Percentiles rank a stretch among this genome's conserved stretches.
Evolutionary conservation across 1,140 invertebrate genomes (phyloP).

Genomic region (Diorhabda carinulata): DNA sequence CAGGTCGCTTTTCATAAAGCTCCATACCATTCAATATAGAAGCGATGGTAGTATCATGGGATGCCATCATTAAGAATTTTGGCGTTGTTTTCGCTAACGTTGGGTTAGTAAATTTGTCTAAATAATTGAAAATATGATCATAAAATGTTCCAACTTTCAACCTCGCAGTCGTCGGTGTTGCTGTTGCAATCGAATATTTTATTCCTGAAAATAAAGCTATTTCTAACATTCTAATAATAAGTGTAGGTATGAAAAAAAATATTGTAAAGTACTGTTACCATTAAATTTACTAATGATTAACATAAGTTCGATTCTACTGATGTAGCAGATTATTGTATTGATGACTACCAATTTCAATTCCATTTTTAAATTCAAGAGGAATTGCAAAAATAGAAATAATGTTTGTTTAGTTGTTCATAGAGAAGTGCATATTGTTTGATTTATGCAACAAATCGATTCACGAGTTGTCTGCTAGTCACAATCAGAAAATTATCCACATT

Average conservation of each 20-base stretch:
- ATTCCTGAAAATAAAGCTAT: background rate
- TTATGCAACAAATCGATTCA: too few species aligned
- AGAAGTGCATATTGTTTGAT: too few species aligned
- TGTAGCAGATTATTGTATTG: background rate
- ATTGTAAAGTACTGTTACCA: background rate
- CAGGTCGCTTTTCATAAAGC: slow-evolving; percentile 66
- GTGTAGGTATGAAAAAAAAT: background rate
- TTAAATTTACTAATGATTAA: background rate
- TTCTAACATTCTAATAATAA: too few species aligned
- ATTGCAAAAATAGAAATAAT: too few species aligned
- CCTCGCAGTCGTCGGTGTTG: slow-evolving; percentile 51
- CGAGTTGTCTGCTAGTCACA: too few species aligned
- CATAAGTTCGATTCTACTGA: background rate
- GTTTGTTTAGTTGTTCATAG: too few species aligned
- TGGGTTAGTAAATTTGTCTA: slow-evolving; percentile 9
- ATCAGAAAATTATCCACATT: too few species aligned
- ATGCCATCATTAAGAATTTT: slow-evolving; percentile 20
- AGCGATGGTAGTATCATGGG: slow-evolving; percentile 75
- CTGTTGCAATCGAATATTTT: slow-evolving; percentile 37
- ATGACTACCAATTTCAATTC: too few species aligned
- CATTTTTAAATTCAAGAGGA: too few species aligned
- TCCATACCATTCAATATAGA: slow-evolving; percentile 67
- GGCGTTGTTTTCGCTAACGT: slow-evolving; percentile 70
- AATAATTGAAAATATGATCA: slow-evolving; percentile 26
- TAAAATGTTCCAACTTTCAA: slow-evolving; percentile 60